Conservation (phyloP, 2,888 invertebrate species). For the Perizoma affinitatum region DNA sequence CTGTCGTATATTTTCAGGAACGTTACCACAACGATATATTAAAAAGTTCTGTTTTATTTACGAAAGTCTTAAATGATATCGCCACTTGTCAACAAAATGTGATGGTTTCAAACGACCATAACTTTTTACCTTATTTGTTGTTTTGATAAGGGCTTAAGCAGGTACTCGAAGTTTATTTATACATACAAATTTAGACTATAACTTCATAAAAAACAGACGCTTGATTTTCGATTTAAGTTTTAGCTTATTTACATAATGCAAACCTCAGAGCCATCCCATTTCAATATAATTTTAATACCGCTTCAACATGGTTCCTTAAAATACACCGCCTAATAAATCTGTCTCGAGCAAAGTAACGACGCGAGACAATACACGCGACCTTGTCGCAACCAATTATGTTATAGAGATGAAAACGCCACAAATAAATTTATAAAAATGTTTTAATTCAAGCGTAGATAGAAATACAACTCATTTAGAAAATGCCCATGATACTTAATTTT, state of each 20-base stretch:
- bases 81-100: too few species aligned
- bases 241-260: too few species aligned
- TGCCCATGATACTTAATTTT: too few species aligned
- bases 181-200: too few species aligned
- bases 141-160: too few species aligned
- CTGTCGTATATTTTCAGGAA: conserved; percentile 18
- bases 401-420: conserved; percentile 47
- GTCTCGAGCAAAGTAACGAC: conserved; percentile 42
- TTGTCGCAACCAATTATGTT: conserved; percentile 53
- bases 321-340: conserved; percentile 38
- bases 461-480: conserved; percentile 2
- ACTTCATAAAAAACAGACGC: too few species aligned
- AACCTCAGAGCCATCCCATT: background rate
- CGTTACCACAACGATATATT: conserved; percentile 11
- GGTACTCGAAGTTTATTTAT: too few species aligned
- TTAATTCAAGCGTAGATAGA: conserved; percentile 2
- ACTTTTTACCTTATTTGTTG: too few species aligned
- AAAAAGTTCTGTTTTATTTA: too few species aligned
- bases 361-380: conserved; percentile 41
- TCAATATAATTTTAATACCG: conserved; percentile 9
- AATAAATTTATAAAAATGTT: conserved; percentile 26
- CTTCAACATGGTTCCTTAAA: conserved; percentile 26
- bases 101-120: too few species aligned
- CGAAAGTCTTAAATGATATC: too few species aligned
- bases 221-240: too few species aligned